phyloP scores from a whole-genome alignment of 35 echinoderm and acorn worm genomes.

The Stichopus chloronotus region DNA sequence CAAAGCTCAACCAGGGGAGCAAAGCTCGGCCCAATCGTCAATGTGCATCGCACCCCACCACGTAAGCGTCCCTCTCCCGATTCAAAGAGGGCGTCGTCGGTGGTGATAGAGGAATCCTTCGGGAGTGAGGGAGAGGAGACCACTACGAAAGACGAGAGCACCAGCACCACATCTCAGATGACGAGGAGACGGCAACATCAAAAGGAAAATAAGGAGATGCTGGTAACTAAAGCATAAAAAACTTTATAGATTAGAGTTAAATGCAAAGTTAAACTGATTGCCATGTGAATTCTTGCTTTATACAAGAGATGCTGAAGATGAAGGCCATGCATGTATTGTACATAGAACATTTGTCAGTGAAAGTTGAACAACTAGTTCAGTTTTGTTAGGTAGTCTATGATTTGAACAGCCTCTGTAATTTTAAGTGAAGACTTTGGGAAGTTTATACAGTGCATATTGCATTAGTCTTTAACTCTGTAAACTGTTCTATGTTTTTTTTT shows the following conservation, averaged over 20 bases:
- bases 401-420: too few relatives aligned
- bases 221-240: constrained; percentile 2
- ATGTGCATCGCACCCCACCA: neutral
- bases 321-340: too few relatives aligned
- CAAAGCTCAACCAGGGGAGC: neutral
- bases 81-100: neutral
- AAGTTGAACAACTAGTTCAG: too few relatives aligned
- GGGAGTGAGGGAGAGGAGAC: constrained; percentile 31
- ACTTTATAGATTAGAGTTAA: neutral
- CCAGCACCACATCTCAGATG: neutral
- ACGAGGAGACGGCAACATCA: constrained; percentile 10
- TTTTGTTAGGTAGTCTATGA: too few relatives aligned
- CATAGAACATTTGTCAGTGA: too few relatives aligned
- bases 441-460: too few relatives aligned
- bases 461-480: too few relatives aligned
- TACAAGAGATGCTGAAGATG: too few relatives aligned
- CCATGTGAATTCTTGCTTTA: too few relatives aligned
- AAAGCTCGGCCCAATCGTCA: neutral
- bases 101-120: constrained; percentile 28
- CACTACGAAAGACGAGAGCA: constrained; percentile 36
- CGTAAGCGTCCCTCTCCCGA: neutral
- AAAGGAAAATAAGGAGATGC: constrained; percentile 21
- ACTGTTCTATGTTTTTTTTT: too few relatives aligned
- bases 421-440: too few relatives aligned
- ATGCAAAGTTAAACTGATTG: too few relatives aligned